Percentiles rank a stretch among this genome's conserved stretches.
These are phyloP conservation scores for Apistogramma diplotaenia DNA, from an alignment of 2,113 vertebrate species.

Conservation along the genomic window DNA sequence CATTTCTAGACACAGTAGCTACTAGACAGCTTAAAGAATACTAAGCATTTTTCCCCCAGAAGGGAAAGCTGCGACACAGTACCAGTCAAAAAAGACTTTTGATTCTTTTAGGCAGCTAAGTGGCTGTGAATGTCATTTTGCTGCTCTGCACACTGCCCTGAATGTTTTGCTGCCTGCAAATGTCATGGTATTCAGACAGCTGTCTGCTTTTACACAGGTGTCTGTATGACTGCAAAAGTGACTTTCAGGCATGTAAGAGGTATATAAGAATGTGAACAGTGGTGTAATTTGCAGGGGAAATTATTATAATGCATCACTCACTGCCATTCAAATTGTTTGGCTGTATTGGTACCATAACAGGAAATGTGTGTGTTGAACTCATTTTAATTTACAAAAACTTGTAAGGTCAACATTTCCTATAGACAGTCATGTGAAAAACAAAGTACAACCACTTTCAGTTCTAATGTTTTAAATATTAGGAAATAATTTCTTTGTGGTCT, in stretches of 20 bases:
- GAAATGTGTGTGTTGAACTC: neutral
- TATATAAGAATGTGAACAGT: neutral
- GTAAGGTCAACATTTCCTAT: neutral
- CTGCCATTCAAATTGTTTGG: neutral
- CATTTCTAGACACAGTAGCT: conserved; percentile 15
- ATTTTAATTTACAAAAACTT: neutral
- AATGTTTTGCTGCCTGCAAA: conserved; percentile 40
- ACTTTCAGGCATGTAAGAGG: neutral
- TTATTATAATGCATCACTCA: neutral
- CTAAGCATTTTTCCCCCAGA: conserved; percentile 26
- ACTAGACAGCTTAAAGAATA: conserved; percentile 38
- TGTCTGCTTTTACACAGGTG: conserved; percentile 2
- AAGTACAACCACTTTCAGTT: too few relatives aligned
- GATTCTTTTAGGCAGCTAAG: conserved; percentile 40
- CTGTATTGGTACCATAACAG: neutral
- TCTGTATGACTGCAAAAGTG: neutral
- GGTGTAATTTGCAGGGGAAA: neutral
- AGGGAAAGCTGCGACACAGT: conserved; percentile 17
- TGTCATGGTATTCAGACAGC: conserved; percentile 3
- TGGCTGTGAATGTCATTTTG: conserved; percentile 31
- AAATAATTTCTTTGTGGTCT: too few relatives aligned
- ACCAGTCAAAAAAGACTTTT: conserved; percentile 21
- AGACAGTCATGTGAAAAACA: too few relatives aligned
- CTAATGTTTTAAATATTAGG: too few relatives aligned
- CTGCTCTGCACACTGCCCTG: conserved; percentile 24